Conservation (phyloP, 2,113 vertebrate genomes). For the Felis catus region F.catus_Fca126_mat1.0 CM031417.1:117779001-117779500, state of each 20-base stretch:
- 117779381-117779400: neutral
- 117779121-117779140: neutral
- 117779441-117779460: neutral
- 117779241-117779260: neutral
- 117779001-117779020: neutral
- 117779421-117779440: neutral
- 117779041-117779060: neutral
- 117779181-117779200: neutral
- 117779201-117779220: neutral
- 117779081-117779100: neutral
- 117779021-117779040: neutral
- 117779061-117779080: neutral
- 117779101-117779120: too few relatives aligned
- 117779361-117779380: neutral
- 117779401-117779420: neutral
- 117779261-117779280: neutral
- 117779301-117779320: neutral
- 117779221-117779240: neutral
- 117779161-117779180: neutral
- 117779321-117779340: neutral
- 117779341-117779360: neutral
- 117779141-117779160: neutral
- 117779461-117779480: neutral
- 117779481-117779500: neutral
- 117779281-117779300: neutral